A percentile compares a stretch with the other conserved stretches of the same genome.
These are phyloP conservation scores for Epinephelus lanceolatus DNA, from an alignment of 2,113 vertebrate species.

Conservation along the genomic window DNA sequence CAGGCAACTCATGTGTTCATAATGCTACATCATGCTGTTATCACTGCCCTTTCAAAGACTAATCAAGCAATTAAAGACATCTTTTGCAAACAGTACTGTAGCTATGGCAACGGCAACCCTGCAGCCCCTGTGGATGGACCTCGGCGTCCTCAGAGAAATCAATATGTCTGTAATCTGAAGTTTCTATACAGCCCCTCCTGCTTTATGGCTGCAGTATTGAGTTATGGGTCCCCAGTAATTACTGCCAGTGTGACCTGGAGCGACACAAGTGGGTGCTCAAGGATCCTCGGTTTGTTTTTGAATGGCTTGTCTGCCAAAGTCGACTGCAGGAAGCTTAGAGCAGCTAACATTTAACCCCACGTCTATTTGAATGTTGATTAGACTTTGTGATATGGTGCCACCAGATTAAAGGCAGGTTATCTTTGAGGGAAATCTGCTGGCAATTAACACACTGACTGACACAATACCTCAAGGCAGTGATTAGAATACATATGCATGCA, in stretches of 20 bases:
- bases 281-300: conserved; percentile 38
- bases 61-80: conserved; percentile 78
- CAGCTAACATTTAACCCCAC: not conserved
- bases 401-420: not conserved
- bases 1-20: conserved; percentile 73
- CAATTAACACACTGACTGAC: not conserved
- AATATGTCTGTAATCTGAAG: conserved; percentile 68
- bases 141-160: conserved; percentile 67
- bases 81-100: conserved; percentile 44
- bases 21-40: conserved; percentile 63
- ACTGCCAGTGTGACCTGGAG: conserved; percentile 60
- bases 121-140: conserved; percentile 33
- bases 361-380: not conserved
- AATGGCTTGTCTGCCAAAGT: conserved; percentile 5
- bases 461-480: not conserved
- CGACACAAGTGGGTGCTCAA: conserved; percentile 29
- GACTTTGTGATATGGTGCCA: not conserved
- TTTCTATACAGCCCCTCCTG: conserved; percentile 50
- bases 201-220: conserved; percentile 62
- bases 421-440: not conserved
- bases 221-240: conserved; percentile 70
- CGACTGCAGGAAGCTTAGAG: not conserved
- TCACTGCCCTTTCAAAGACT: conserved; percentile 74
- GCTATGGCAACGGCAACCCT: conserved; percentile 65
- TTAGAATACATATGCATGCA: not conserved